Evolutionary conservation across 2,797 vertebrate genomes (phyloP), one percentile per base, ranked within the genome.

Genomic region (Podarcis lilfordi): DNA sequence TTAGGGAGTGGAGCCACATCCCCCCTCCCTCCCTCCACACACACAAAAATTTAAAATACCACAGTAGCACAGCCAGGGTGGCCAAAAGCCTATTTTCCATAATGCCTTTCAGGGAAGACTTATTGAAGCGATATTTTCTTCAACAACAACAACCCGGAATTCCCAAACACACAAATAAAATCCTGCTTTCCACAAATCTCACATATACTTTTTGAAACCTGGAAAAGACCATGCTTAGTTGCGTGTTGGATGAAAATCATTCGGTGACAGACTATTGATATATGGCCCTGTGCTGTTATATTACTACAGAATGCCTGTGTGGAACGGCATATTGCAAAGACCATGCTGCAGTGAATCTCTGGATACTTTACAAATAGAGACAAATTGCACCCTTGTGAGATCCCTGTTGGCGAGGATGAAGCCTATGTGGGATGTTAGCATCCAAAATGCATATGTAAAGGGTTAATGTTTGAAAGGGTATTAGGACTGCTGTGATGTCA

Each of bases 31-130:
- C 27, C 27, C 40, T 81, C 45, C 15, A 55, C 66, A 64, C 55
- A 76, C 40, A 50, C 27, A 81, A 74, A 43, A 6, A 10, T 68
- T 75, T 81, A 45, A 87, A 87, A 87, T 87, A 45, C 40, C 15
- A 3, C 79, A 87, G 40, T 37, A 82, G 40, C 37, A 82, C n/a
- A 66, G 2, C 79, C 72, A 82, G 72, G 71, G 23, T 82, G 61
- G 80, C 72, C 80, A 68, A 19, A 82, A 82, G 80, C 37, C n/a
- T 27, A 68, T 77, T 78, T 88, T 77, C 74, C n/a, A 77, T 43
- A 43, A 35, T 4, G 3, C 21, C 4, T 74, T 87, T 75, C 35
- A 79, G 37, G 37, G 23, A 74, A 82, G 27, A 43, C 29, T 29
- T 40, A 21, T 6, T 6, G 43, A 69, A 69, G 61, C 2, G 9